These are phyloP conservation scores for Clarias gariepinus DNA, from an alignment of 2,113 vertebrate genomes.

Conservation along the genomic window DNA sequence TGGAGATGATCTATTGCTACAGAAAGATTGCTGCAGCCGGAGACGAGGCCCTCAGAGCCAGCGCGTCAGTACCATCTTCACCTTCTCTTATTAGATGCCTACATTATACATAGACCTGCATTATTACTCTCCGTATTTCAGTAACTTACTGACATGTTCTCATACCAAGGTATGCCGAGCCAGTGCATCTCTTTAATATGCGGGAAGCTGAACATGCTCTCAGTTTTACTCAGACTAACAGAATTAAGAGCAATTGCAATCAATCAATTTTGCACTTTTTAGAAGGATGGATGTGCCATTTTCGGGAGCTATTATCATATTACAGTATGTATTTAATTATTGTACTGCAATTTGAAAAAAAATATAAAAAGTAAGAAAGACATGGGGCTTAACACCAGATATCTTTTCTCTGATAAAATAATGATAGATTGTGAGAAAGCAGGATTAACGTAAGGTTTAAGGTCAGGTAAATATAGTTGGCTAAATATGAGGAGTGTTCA, in stretches of 20 bases:
- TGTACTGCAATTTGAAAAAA: neutral
- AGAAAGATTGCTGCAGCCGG: constrained; percentile 82
- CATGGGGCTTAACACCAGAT: neutral
- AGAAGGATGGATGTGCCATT: neutral
- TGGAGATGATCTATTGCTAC: constrained; percentile 93
- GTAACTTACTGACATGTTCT: neutral
- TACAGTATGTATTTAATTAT: neutral
- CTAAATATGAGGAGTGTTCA: neutral
- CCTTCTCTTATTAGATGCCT: constrained; percentile 45
- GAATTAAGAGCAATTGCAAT: neutral
- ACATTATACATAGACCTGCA: neutral
- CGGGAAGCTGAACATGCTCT: neutral
- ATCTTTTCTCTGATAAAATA: neutral
- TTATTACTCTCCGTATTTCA: neutral
- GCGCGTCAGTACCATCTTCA: constrained; percentile 76
- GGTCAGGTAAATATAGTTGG: neutral
- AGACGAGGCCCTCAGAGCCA: constrained; percentile 81
- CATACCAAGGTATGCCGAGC: neutral
- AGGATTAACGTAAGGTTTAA: neutral
- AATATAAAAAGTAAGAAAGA: neutral
- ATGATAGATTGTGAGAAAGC: neutral
- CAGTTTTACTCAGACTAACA: neutral
- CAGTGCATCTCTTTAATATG: neutral
- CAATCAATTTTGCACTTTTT: neutral
- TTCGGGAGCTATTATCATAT: neutral